Percentiles rank a stretch among this genome's conserved stretches.
Evolutionary conservation across 2,113 vertebrate species (phyloP).

Genomic region (Agapornis roseicollis): DNA sequence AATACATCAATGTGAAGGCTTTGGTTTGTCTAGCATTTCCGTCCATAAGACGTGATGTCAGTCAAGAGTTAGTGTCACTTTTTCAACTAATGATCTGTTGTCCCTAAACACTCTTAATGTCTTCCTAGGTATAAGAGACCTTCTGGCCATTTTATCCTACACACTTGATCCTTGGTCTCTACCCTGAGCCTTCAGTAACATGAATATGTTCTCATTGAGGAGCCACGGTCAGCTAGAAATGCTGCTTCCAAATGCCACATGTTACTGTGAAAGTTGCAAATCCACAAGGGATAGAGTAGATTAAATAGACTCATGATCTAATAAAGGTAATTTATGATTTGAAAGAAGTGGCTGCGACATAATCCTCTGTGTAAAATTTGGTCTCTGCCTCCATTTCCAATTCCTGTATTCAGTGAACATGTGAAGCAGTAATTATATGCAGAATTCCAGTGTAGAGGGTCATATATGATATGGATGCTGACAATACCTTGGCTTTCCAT

Average conservation of each 20-base stretch:
- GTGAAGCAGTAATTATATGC: neutral
- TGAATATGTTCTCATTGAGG: neutral
- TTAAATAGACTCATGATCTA: neutral
- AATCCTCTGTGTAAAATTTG: neutral
- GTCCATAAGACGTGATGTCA: accelerated
- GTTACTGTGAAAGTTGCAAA: neutral
- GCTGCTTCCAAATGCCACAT: neutral
- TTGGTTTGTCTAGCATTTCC: neutral
- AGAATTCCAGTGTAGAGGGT: neutral
- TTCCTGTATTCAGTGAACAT: neutral
- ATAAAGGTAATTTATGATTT: neutral
- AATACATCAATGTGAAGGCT: accelerated
- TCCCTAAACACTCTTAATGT: neutral
- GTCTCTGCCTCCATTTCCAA: neutral
- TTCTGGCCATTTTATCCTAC: neutral
- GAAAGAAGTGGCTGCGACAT: neutral
- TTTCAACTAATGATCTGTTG: neutral
- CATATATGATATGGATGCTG: neutral
- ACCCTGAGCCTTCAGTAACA: neutral
- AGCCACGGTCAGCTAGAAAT: neutral
- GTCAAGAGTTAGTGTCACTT: neutral
- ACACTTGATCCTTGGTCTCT: neutral
- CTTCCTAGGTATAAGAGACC: neutral
- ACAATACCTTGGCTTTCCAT: neutral
- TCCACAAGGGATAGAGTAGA: neutral